phyloP scores from a whole-genome alignment of 2,797 vertebrate genomes.

The Pyrocephalus nanus region DNA sequence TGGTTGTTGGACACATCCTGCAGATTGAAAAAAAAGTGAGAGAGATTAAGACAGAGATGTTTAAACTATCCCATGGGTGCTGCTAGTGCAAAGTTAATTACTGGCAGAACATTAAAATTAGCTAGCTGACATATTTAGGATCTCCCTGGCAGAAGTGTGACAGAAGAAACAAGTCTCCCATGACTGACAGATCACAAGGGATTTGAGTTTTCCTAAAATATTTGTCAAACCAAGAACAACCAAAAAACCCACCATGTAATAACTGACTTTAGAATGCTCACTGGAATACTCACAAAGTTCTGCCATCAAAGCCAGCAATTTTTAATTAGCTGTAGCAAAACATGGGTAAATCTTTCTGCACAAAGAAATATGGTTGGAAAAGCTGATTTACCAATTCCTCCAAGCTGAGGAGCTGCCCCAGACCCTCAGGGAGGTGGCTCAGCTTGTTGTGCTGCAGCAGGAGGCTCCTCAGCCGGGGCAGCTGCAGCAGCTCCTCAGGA shows the following conservation, averaged over 20 bases:
- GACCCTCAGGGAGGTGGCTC: conserved; percentile 76
- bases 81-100: conserved; percentile 15
- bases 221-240: background rate
- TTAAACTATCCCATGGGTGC: background rate
- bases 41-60: background rate
- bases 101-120: conserved; percentile 1
- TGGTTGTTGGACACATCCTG: conserved; percentile 86
- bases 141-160: background rate
- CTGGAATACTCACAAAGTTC: background rate
- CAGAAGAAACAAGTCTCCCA: background rate
- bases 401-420: conserved; percentile 80
- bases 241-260: background rate
- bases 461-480: conserved; percentile 79
- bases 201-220: background rate
- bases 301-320: background rate
- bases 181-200: background rate
- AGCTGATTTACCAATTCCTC: conserved; percentile 83
- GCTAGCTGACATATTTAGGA: background rate
- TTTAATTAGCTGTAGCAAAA: background rate
- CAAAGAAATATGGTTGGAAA: background rate
- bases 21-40: background rate
- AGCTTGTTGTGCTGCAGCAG: conserved; percentile 85
- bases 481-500: conserved; percentile 76
- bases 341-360: background rate
- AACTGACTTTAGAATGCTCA: background rate